Percentiles rank a stretch among this genome's conserved stretches.
Evolutionary conservation across 2,797 vertebrate species (phyloP).

Genomic region (Tapirus indicus): DNA sequence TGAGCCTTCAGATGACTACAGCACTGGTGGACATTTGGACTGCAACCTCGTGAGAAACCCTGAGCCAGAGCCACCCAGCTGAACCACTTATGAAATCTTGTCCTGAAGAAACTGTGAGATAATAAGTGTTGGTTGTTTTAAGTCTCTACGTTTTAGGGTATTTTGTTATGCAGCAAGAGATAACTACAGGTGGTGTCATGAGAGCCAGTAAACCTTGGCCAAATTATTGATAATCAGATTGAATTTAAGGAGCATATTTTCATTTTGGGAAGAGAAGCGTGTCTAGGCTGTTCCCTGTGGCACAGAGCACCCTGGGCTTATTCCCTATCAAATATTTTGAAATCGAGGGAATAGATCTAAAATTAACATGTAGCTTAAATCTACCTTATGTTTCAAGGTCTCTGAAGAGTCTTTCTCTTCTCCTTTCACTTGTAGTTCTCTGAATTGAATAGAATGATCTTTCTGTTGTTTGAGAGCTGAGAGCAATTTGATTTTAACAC

Average conservation of each 20-base stretch:
- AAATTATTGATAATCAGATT: slow-evolving; percentile 24
- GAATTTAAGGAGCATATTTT: slow-evolving; percentile 36
- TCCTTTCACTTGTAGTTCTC: slow-evolving; percentile 67
- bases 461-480: slow-evolving; percentile 65
- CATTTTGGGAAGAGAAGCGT: neutral
- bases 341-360: neutral
- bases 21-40: neutral
- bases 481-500: slow-evolving; percentile 78
- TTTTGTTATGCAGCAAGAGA: neutral
- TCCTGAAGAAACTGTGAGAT: neutral
- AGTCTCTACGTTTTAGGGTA: neutral
- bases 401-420: slow-evolving; percentile 28
- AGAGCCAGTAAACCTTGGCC: neutral
- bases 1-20: neutral
- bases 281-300: neutral
- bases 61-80: neutral
- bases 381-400: slow-evolving; percentile 65
- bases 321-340: slow-evolving; percentile 20
- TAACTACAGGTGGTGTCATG: neutral
- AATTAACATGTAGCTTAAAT: slow-evolving; percentile 58
- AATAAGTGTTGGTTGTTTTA: neutral
- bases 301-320: neutral
- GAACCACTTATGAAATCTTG: neutral
- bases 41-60: neutral
- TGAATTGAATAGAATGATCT: slow-evolving; percentile 77